phyloP scores from a whole-genome alignment of 2,888 invertebrate species.

The Kuschelorhynchus macadamiae region DNA sequence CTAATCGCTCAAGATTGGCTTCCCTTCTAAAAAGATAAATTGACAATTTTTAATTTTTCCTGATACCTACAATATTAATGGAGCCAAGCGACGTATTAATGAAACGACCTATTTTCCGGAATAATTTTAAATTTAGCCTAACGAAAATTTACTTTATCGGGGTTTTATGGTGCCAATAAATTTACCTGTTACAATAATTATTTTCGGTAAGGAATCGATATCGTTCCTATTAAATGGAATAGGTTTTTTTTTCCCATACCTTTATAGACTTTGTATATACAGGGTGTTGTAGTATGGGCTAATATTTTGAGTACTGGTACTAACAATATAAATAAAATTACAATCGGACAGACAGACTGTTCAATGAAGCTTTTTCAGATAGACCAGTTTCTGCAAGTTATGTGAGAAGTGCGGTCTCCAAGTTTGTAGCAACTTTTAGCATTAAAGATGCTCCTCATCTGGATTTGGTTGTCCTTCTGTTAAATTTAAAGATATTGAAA shows the following conservation, averaged over 20 bases:
- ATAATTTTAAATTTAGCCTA: slow-evolving; percentile 15
- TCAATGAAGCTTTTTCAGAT: too few relatives aligned
- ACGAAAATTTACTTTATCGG: slow-evolving; percentile 21
- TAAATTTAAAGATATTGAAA: too few relatives aligned
- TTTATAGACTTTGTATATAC: too few relatives aligned
- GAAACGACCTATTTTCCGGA: slow-evolving; percentile 10
- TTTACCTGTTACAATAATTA: slow-evolving; percentile 9
- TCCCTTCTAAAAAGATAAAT: slow-evolving; percentile 31
- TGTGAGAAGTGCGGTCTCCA: too few relatives aligned
- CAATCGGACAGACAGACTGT: too few relatives aligned
- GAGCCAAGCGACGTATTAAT: slow-evolving; percentile 10
- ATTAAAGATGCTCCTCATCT: too few relatives aligned
- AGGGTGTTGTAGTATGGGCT: too few relatives aligned
- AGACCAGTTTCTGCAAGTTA: too few relatives aligned
- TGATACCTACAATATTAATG: slow-evolving; percentile 31
- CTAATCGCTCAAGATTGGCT: slow-evolving; percentile 38
- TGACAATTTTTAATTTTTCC: slow-evolving; percentile 37
- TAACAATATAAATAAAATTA: too few relatives aligned
- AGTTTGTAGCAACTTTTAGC: too few relatives aligned
- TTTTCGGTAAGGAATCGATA: slow-evolving; percentile 10
- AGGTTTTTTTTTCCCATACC: slow-evolving; percentile 1
- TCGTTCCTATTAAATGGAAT: slow-evolving; percentile 2
- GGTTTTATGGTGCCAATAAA: background rate
- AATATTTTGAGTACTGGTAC: too few relatives aligned
- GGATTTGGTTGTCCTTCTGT: too few relatives aligned